phyloP scores from a whole-genome alignment of 2,888 invertebrate species.

The Xylophagus ater region DNA sequence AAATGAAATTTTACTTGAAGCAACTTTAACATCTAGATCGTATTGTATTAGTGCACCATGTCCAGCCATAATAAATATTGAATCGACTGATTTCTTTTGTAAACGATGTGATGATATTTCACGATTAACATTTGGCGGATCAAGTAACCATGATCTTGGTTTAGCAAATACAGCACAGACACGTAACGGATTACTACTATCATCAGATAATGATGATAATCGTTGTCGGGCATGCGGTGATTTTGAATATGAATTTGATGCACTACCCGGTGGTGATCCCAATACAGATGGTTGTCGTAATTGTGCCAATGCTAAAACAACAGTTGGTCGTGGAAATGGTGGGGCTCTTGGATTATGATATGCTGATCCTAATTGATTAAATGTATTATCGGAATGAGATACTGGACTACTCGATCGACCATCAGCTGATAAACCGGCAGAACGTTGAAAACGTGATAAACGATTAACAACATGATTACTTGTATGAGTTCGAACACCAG shows the following conservation, averaged over 20 bases:
- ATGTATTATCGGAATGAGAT: conserved; percentile 36
- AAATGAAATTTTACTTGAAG: conserved; percentile 39
- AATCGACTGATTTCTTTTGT: conserved; percentile 55
- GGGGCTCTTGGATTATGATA: conserved; percentile 83
- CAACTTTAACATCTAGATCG: conserved; percentile 66
- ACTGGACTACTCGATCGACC: conserved; percentile 62
- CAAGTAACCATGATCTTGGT: conserved; percentile 57
- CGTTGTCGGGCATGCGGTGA: conserved; percentile 49
- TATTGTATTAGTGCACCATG: conserved; percentile 82
- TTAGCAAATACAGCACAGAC: conserved; percentile 72
- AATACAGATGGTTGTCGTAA: conserved; percentile 55
- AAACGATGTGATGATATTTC: conserved; percentile 36
- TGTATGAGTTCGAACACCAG: conserved; percentile 89
- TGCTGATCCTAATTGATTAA: conserved; percentile 43
- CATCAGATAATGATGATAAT: conserved; percentile 58
- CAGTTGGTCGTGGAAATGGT: conserved; percentile 78
- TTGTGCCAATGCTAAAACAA: conserved; percentile 73
- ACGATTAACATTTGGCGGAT: conserved; percentile 40
- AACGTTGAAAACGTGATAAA: conserved; percentile 88
- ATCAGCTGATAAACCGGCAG: conserved; percentile 74
- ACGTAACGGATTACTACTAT: conserved; percentile 55
- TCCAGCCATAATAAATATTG: conserved; percentile 83
- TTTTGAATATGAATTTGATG: conserved; percentile 20
- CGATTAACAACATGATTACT: conserved; percentile 87
- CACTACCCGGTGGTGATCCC: conserved; percentile 31